Base-by-base conservation (phyloP, 2,113 vertebrate genomes). In the Formicarius rufipectus region DNA sequence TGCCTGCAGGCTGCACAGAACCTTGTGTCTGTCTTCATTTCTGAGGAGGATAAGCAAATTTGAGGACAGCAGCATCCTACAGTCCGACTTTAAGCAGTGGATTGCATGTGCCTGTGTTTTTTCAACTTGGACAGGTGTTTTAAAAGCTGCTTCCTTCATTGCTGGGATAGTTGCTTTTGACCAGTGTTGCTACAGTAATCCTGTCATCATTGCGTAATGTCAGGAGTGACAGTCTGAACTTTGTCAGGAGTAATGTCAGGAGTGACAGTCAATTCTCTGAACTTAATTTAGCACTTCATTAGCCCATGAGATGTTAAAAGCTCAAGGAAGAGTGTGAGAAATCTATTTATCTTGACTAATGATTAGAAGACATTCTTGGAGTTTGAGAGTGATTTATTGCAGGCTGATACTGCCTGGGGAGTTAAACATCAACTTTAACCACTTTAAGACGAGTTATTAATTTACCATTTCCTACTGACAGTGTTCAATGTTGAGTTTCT, bases 281-380 rank as follows among this genome's bases (percentile, higher is more conserved):
- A 93, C 82, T 96, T 95, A 96, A 96, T 97, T 98, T 97, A 92
- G 93, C 83, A 91, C 77, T 96, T 97, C 91, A 96, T 98, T 98
- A 97, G 80, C 44, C 86, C 27, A 9, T 44, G 67, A 95, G 77
- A 87, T 97, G 83, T 94, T 96, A 97, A 91, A 96, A 91, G 76
- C 73, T 95, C 92, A 62, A 74, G 84, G 75, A 95, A 84, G 47
- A 86, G 89, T 89, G 86, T 83, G 85, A 93, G 52, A 96, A 89
- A 90, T 87, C 28, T 58, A 60, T 94, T 96, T 90, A 73, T 84
- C 50, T 95, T 95, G 55, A 63, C 58, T 92, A 95, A 97, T 90
- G 89, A 94, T 91, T 97, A 87, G 73, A 83, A 83, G 60, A 80
- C 71, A 71, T 97, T 94, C 87, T 59, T 95, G 71, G 50, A 89